These are phyloP conservation scores for Rotaria socialis DNA, from an alignment of 2,888 invertebrate species.

Conservation along the genomic window DNA sequence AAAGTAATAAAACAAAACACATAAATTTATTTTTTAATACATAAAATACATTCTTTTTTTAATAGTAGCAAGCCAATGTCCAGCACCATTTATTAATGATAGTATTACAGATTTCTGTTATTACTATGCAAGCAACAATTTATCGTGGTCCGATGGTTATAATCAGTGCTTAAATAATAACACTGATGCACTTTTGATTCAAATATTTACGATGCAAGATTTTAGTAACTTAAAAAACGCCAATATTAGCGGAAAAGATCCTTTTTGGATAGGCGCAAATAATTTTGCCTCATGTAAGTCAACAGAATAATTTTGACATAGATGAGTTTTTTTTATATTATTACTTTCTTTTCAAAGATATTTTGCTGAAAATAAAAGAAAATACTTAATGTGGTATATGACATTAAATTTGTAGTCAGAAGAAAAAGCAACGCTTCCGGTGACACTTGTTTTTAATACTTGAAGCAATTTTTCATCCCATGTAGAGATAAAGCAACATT, in stretches of 20 bases:
- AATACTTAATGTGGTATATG: not conserved
- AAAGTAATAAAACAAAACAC: not conserved
- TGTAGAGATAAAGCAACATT: too few relatives aligned
- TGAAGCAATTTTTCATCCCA: not conserved
- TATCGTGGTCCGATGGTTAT: not conserved
- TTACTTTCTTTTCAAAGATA: too few relatives aligned
- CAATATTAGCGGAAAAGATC: not conserved
- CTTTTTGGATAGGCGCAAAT: constrained; percentile 8
- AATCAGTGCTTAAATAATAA: not conserved
- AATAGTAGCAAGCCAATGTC: not conserved
- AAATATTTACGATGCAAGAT: not conserved
- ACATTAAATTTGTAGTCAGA: not conserved
- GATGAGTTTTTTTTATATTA: too few relatives aligned
- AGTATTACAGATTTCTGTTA: not conserved
- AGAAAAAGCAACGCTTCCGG: not conserved
- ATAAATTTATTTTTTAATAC: not conserved
- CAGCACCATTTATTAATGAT: not conserved
- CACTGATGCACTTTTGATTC: not conserved
- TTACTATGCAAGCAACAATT: not conserved
- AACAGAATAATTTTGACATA: too few relatives aligned
- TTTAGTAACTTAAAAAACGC: not conserved
- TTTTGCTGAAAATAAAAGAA: not conserved
- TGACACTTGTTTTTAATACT: not conserved
- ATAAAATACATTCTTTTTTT: not conserved
- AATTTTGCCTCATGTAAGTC: constrained; percentile 28